These are phyloP conservation scores for Paguma larvata DNA, from an alignment of 2,797 vertebrate species.

Conservation along the genomic window DNA sequence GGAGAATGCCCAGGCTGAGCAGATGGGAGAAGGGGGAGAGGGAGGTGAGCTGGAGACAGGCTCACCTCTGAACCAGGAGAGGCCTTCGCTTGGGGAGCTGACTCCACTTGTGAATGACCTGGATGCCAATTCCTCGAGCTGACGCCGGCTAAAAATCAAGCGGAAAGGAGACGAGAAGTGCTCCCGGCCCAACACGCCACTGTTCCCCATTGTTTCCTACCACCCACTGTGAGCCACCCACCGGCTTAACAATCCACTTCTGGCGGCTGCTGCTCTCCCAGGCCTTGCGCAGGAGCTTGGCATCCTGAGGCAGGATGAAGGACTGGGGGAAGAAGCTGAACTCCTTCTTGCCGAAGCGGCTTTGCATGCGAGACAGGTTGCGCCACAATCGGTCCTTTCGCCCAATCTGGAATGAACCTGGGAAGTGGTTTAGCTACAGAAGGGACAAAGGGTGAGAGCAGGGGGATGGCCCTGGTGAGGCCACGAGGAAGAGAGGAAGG, in stretches of 20 bases:
- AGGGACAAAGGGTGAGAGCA: conserved; percentile 46
- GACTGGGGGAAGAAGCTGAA: conserved; percentile 98
- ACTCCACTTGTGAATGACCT: conserved; percentile 99
- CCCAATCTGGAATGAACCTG: conserved; percentile 98
- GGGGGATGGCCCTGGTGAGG: background rate
- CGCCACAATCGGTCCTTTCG: conserved; percentile 98
- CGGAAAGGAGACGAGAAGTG: background rate
- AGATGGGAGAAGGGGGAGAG: background rate
- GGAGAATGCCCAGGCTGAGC: background rate
- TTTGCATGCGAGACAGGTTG: conserved; percentile 97
- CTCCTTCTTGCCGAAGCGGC: conserved; percentile 94
- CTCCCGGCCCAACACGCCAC: background rate
- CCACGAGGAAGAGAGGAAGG: background rate
- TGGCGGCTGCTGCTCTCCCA: conserved; percentile 95
- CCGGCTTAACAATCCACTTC: conserved; percentile 99
- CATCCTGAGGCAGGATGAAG: conserved; percentile 97
- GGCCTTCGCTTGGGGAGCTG: conserved; percentile 98
- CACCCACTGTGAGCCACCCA: conserved; percentile 82
- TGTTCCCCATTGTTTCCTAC: background rate
- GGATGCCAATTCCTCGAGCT: conserved; percentile 97
- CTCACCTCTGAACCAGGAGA: conserved; percentile 95
- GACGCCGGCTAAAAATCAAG: conserved; percentile 93
- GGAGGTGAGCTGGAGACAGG: background rate
- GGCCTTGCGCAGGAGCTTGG: conserved; percentile 94
- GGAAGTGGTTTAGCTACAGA: conserved; percentile 97